Evolutionary conservation across 2,888 invertebrate genomes (phyloP).

Genomic region (Syritta pipiens): DNA sequence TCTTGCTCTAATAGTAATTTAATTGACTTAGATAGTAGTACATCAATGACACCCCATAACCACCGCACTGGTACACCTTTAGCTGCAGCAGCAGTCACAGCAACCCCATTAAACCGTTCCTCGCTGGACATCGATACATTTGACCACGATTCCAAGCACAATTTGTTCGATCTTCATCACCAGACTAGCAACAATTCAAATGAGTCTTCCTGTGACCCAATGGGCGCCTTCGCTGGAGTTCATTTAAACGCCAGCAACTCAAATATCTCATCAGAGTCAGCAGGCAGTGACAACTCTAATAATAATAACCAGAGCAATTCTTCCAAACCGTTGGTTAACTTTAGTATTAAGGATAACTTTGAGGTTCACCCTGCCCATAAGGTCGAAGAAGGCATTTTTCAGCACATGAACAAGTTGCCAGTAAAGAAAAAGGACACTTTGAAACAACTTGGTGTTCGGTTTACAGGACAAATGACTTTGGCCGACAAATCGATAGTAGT

Average conservation of each 20-base stretch:
- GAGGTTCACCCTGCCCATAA: constrained; percentile 79
- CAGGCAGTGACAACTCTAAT: constrained; percentile 72
- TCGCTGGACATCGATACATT: constrained; percentile 76
- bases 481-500: constrained; percentile 79
- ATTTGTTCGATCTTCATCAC: constrained; percentile 76
- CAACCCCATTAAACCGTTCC: constrained; percentile 74
- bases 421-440: constrained; percentile 78
- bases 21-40: constrained; percentile 77
- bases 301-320: constrained; percentile 73
- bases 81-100: constrained; percentile 75
- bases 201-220: constrained; percentile 75
- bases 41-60: constrained; percentile 75
- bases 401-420: constrained; percentile 79
- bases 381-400: constrained; percentile 79
- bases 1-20: constrained; percentile 71
- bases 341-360: constrained; percentile 78
- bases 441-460: constrained; percentile 78
- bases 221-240: constrained; percentile 77
- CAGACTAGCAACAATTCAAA: constrained; percentile 76
- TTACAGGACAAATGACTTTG: constrained; percentile 79
- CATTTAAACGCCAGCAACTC: constrained; percentile 78
- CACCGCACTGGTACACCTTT: constrained; percentile 73
- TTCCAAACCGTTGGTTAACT: constrained; percentile 76
- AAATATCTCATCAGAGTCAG: constrained; percentile 78
- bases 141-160: constrained; percentile 78